phyloP scores from a whole-genome alignment of 2,888 invertebrate genomes.

The Muschampia plurimacula region DNA sequence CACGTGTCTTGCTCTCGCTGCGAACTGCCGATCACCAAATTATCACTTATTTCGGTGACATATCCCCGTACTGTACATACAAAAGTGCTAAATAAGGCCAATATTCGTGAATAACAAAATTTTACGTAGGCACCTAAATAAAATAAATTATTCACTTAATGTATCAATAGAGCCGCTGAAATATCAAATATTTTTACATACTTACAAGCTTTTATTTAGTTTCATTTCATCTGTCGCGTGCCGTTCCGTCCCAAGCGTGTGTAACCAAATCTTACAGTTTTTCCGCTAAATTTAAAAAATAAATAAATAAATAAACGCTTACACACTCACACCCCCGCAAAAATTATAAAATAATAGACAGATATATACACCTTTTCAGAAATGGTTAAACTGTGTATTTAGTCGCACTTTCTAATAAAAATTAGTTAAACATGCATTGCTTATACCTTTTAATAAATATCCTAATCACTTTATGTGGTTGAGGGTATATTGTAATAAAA shows the following conservation, averaged over 20 bases:
- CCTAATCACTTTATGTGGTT: conserved; percentile 15
- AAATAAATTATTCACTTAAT: background rate
- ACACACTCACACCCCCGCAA: too few species aligned
- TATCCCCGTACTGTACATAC: conserved; percentile 40
- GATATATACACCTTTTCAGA: too few species aligned
- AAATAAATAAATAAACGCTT: too few species aligned
- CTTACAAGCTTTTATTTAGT: too few species aligned
- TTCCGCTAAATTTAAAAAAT: too few species aligned
- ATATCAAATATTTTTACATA: too few species aligned
- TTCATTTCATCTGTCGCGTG: too few species aligned
- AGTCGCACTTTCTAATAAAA: too few species aligned
- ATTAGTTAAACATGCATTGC: background rate
- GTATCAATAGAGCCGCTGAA: background rate
- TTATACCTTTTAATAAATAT: background rate
- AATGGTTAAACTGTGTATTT: too few species aligned
- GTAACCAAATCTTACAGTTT: too few species aligned
- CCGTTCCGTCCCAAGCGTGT: too few species aligned
- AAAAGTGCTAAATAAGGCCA: conserved; percentile 50
- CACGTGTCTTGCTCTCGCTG: conserved; percentile 54
- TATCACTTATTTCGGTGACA: conserved; percentile 59
- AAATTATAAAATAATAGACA: too few species aligned
- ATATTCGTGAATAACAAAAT: conserved; percentile 11
- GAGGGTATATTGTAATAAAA: conserved; percentile 13
- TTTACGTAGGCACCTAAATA: background rate
- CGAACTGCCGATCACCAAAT: conserved; percentile 69